A percentile compares a stretch with the other conserved stretches of the same genome.
phyloP scores from a whole-genome alignment of 2,888 invertebrate species.

The Gastrophysa polygoni region DNA sequence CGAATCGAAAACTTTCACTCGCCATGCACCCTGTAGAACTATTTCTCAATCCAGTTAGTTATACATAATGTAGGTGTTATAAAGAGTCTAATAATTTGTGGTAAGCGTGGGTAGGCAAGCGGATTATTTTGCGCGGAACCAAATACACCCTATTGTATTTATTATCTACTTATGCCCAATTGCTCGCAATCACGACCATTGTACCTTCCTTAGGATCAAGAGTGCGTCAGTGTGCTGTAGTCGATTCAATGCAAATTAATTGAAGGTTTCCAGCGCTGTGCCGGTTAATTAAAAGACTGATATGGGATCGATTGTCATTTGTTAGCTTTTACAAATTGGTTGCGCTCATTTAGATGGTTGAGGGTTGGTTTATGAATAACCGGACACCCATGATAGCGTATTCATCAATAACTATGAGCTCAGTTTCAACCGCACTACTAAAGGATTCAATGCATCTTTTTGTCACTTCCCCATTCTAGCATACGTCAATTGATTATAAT shows the following conservation, averaged over 20 bases:
- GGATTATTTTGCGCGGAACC: slow-evolving; percentile 1
- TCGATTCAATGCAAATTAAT: slow-evolving; percentile 56
- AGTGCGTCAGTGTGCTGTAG: slow-evolving; percentile 18
- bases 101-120: background rate
- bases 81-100: background rate
- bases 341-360: slow-evolving; percentile 34
- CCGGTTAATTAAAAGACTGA: slow-evolving; percentile 53
- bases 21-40: too few relatives aligned
- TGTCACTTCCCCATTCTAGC: too few relatives aligned
- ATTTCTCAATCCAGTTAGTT: too few relatives aligned
- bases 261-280: slow-evolving; percentile 47
- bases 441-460: too few relatives aligned
- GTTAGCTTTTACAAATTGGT: slow-evolving; percentile 49
- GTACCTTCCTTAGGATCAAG: background rate
- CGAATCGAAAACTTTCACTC: too few relatives aligned
- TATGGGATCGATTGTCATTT: slow-evolving; percentile 53
- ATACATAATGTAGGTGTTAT: background rate
- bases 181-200: slow-evolving; percentile 8
- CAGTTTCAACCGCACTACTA: too few relatives aligned
- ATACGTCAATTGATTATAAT: too few relatives aligned
- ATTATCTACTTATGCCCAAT: slow-evolving; percentile 14
- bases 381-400: too few relatives aligned
- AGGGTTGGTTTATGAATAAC: slow-evolving; percentile 29
- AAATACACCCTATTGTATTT: background rate
- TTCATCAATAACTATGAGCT: too few relatives aligned